These are phyloP conservation scores for Astreopora myriophthalma DNA, from an alignment of 64 coral and sea anemone genomes.

Conservation along the genomic window DNA sequence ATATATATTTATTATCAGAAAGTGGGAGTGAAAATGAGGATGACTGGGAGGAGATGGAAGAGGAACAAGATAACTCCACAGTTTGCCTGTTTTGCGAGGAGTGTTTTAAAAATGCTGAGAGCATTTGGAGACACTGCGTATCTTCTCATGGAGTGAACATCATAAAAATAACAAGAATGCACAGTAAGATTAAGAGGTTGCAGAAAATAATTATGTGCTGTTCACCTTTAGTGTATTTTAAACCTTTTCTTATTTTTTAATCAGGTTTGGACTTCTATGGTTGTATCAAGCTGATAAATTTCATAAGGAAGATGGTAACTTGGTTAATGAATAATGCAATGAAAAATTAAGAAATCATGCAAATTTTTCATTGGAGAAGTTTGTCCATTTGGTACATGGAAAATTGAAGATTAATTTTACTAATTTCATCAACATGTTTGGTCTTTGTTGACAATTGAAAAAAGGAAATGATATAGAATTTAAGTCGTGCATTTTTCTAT, in stretches of 20 bases:
- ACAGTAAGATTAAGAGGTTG: not conserved
- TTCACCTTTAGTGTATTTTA: not conserved
- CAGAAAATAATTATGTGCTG: not conserved
- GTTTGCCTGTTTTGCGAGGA: slow-evolving; percentile 89
- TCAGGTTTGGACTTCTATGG: slow-evolving; percentile 97
- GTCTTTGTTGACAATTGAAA: too few relatives aligned
- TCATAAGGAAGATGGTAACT: slow-evolving; percentile 88
- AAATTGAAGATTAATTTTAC: too few relatives aligned
- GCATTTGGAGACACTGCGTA: slow-evolving; percentile 73
- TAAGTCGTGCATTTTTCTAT: too few relatives aligned
- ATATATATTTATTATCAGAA: slow-evolving; percentile 9
- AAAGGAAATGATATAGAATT: too few relatives aligned
- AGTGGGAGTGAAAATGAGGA: slow-evolving; percentile 88
- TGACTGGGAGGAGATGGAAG: slow-evolving; percentile 86
- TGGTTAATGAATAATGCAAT: not conserved
- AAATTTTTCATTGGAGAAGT: not conserved
- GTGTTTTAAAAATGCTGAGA: slow-evolving; percentile 38
- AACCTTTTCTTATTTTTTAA: not conserved
- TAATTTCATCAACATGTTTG: too few relatives aligned
- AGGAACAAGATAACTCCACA: slow-evolving; percentile 19
- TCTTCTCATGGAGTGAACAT: slow-evolving; percentile 73
- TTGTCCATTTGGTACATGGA: too few relatives aligned
- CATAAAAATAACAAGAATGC: not conserved
- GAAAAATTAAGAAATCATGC: not conserved
- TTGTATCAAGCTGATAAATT: slow-evolving; percentile 92